These are phyloP conservation scores for Thermophis baileyi DNA, from an alignment of 2,113 vertebrate species.

Conservation along the genomic window DNA sequence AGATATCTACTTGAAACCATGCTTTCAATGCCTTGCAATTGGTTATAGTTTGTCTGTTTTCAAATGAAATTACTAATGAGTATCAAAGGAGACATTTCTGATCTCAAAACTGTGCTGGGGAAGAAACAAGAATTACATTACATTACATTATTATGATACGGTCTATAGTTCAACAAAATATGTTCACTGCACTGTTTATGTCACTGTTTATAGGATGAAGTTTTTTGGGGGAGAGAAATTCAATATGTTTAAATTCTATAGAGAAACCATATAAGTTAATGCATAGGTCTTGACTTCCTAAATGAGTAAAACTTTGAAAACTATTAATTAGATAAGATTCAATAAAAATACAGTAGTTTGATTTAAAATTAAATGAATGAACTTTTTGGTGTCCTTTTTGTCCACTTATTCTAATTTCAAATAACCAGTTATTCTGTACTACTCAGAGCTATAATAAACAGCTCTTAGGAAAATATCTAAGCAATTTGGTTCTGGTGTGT, in stretches of 20 bases:
- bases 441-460: not conserved
- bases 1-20: not conserved
- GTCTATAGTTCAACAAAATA: not conserved
- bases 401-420: slow-evolving; percentile 19
- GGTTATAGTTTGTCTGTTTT: not conserved
- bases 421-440: not conserved
- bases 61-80: not conserved
- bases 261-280: fast-evolving
- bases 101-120: not conserved
- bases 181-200: not conserved
- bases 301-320: not conserved
- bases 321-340: not conserved
- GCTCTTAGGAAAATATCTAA: not conserved
- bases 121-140: not conserved
- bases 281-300: not conserved
- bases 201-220: not conserved
- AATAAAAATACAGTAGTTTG: fast-evolving
- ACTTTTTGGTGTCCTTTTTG: not conserved
- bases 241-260: slow-evolving; percentile 4
- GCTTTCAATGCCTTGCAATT: not conserved
- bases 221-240: not conserved
- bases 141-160: not conserved
- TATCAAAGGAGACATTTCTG: not conserved
- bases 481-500: fast-evolving
- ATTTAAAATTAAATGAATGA: not conserved